Evolutionary conservation across 2,113 vertebrate species (phyloP).

Genomic region (Glaucidium brasilianum): DNA sequence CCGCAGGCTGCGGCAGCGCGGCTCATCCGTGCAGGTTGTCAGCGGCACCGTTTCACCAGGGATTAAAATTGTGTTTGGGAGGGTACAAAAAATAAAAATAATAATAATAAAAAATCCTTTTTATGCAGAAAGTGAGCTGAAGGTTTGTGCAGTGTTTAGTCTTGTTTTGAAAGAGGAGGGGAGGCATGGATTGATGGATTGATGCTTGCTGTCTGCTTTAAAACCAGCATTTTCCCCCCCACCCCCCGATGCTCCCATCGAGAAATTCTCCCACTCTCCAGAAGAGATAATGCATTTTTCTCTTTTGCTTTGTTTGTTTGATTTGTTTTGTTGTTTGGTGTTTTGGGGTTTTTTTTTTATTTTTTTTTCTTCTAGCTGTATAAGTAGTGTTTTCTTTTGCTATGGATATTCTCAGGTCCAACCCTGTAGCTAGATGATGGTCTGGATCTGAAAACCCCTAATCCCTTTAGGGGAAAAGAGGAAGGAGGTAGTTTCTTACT

Average conservation of each 20-base stretch:
- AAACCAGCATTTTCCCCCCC: fast-evolving
- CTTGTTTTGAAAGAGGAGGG: background rate
- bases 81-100: background rate
- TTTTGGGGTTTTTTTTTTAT: background rate
- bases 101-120: no score
- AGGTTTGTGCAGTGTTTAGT: fast-evolving
- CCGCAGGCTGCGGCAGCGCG: background rate
- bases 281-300: background rate
- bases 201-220: background rate
- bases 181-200: fast-evolving
- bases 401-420: background rate
- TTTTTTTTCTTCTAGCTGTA: background rate
- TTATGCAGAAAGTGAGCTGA: background rate
- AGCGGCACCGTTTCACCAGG: fast-evolving
- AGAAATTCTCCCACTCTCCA: background rate
- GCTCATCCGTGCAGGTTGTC: background rate
- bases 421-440: background rate
- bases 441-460: background rate
- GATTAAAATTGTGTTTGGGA: no score
- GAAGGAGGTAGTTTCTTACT: background rate
- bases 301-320: background rate
- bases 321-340: no score
- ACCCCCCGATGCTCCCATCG: fast-evolving
- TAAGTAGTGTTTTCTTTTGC: background rate
- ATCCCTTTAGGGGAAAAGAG: background rate